Conservation (phyloP, 2,888 invertebrate genomes). For the Drosophila setosimentum region DNA sequence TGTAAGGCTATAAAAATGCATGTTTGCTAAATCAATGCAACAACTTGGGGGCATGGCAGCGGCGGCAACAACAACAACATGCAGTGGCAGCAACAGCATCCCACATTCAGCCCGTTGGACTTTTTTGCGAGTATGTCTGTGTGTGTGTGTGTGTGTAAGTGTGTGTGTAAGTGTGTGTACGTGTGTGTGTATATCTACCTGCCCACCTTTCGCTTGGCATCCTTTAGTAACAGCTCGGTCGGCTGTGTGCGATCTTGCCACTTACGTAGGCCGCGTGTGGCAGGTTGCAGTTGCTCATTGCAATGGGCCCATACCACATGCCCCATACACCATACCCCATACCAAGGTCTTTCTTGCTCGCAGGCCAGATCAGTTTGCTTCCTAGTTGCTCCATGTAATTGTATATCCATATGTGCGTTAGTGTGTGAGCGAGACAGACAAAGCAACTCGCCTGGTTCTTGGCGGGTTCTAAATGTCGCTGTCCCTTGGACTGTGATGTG, state of each 20-base stretch:
- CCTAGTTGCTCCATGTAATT: conserved; percentile 78
- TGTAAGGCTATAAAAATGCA: conserved; percentile 79
- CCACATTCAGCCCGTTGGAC: conserved; percentile 65
- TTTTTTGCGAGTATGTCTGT: conserved; percentile 25
- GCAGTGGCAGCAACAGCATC: conserved; percentile 54
- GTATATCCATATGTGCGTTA: conserved; percentile 48
- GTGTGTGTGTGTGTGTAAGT: conserved; percentile 21
- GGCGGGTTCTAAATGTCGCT: conserved; percentile 63
- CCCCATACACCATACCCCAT: conserved; percentile 59
- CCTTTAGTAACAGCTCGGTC: conserved; percentile 65
- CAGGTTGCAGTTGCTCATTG: conserved; percentile 70
- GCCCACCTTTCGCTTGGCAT: conserved; percentile 78
- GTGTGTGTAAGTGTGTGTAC: conserved; percentile 18
- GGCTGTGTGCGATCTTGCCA: conserved; percentile 81
- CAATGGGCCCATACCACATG: conserved; percentile 47
- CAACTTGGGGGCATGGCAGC: conserved; percentile 79
- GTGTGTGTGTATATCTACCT: conserved; percentile 43
- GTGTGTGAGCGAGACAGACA: conserved; percentile 23
- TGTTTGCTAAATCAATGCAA: conserved; percentile 83
- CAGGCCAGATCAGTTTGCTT: conserved; percentile 80
- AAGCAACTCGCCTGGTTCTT: conserved; percentile 48
- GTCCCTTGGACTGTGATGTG: conserved; percentile 59
- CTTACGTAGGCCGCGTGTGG: conserved; percentile 82
- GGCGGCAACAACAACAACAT: conserved; percentile 38
- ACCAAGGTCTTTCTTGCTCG: conserved; percentile 78